Percentiles rank a stretch among this genome's conserved stretches.
Evolutionary conservation across 2,113 vertebrate species (phyloP).

Genomic region (Sylvietta virens): DNA sequence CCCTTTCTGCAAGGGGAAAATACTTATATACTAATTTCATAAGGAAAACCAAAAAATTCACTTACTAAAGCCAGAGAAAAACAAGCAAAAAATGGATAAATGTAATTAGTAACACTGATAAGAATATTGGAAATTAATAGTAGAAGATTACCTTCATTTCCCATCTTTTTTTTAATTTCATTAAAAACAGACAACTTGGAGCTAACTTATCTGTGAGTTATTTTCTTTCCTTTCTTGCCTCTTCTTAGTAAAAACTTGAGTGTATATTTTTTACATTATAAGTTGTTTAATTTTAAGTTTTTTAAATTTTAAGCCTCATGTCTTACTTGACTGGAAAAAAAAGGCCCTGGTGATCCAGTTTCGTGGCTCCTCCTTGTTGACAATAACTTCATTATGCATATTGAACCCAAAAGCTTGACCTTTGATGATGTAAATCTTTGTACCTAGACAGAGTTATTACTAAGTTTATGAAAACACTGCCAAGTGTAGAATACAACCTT

Average conservation of each 20-base stretch:
- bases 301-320: neutral
- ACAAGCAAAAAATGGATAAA: neutral
- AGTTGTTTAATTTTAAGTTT: neutral
- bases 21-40: fast-evolving
- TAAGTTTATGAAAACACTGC: neutral
- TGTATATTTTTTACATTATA: neutral
- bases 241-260: neutral
- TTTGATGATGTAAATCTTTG: neutral
- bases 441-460: neutral
- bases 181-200: neutral
- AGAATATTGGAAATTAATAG: neutral
- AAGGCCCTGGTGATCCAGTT: neutral
- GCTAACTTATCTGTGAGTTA: neutral
- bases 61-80: neutral
- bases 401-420: neutral
- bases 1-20: neutral
- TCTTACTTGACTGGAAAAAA: neutral
- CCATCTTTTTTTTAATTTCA: neutral
- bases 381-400: neutral
- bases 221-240: neutral
- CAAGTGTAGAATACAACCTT: neutral
- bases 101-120: neutral
- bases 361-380: neutral
- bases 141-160: neutral
- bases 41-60: neutral